Base-by-base conservation (phyloP, 2,113 vertebrate species). In the Sapajus apella region DNA sequence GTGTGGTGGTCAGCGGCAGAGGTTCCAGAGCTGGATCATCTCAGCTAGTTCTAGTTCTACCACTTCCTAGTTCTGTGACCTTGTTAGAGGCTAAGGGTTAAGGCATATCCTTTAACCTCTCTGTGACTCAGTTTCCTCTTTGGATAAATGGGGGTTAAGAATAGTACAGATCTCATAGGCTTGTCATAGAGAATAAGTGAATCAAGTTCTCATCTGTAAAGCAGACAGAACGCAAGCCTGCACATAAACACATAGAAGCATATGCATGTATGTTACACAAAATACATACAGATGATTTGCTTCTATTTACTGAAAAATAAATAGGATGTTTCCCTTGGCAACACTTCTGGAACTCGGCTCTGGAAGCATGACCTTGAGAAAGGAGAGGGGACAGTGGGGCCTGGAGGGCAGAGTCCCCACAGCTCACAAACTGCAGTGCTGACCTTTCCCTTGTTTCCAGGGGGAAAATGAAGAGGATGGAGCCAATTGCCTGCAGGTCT, bases 41-140 rank as follows among this genome's bases (percentile, higher is more conserved):
- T 13, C 6, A 11, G 14, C 1, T 47, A 25, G 10, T 40, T 70
- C 45, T 50, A 30, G 37, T 27, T 43, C 20, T 16, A 2, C 23
- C 66, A 37, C 40, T 52, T 32, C 18, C 37, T 58, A 23, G 25
- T 66, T 25, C 18, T 43, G 30, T 72, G 43, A 47, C 75, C 8
- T 75, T 14, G 12, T 64, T 64, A 64, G 27, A 64, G 61, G 12
- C 61, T 64, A 64, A 32, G 27, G 6, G 61, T 64, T 64, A 30
- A 52, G 80, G 30, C 56, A 84, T n/a, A 47, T 76, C 45, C 56
- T 27, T 75, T 35, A 66, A 43, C 27, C 27, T 43, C 55, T 45
- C 55, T 72, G 32, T 40, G 93, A 68, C 82, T 87, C 72, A 32
- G 37, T 79, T 79, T 87, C 52, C 91, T 58, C 68, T n/a, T 6